Percentiles rank a stretch among this genome's conserved stretches.
These are phyloP conservation scores for Ancistrus triradiatus DNA, from an alignment of 2,113 vertebrate genomes.

Conservation along the genomic window DNA sequence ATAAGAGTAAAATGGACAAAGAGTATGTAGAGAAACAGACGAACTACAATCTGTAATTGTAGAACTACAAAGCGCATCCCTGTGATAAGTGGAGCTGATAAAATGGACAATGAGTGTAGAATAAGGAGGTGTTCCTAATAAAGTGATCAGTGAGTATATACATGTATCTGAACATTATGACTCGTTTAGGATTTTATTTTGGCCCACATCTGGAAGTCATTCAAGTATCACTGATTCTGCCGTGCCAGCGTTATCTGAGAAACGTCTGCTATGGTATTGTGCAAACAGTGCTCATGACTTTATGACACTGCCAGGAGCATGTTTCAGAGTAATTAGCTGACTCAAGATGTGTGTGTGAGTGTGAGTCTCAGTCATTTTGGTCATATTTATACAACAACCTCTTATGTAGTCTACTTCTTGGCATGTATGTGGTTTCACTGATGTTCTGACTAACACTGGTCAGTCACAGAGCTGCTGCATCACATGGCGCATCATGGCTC, in stretches of 20 bases:
- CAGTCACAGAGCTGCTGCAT: conserved; percentile 8
- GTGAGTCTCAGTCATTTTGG: conserved; percentile 3
- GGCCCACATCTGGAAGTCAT: neutral
- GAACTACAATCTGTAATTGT: no score
- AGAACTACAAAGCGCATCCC: no score
- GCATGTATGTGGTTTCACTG: conserved; percentile 6
- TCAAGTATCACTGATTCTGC: neutral
- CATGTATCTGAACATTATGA: neutral
- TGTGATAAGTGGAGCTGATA: no score
- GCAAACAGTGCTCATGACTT: neutral
- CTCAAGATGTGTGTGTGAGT: conserved; percentile 15
- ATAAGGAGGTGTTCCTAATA: no score
- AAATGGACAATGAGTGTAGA: no score
- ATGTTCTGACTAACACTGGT: neutral
- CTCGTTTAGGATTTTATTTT: no score
- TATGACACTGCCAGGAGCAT: neutral
- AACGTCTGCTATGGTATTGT: neutral
- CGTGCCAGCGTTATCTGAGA: neutral
- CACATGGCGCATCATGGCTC: neutral
- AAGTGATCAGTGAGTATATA: no score
- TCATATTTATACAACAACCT: neutral
- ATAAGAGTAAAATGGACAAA: no score
- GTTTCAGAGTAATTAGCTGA: conserved; percentile 9
- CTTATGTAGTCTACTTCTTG: neutral
- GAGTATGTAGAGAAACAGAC: no score